Conservation (phyloP, 1,140 invertebrate genomes). For the Sipha flava region DNA sequence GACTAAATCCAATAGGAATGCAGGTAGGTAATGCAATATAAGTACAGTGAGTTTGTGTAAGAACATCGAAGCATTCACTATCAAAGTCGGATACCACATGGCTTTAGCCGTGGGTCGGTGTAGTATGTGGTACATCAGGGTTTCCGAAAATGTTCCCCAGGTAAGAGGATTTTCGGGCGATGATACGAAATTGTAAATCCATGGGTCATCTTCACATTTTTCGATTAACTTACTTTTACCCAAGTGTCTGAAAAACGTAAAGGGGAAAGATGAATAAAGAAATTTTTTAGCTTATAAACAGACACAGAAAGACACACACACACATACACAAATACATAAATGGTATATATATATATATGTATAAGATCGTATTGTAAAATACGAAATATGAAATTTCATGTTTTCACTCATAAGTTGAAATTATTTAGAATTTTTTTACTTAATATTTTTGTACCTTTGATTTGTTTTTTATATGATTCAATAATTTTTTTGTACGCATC, state of each 20-base stretch:
- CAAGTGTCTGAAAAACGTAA: background rate
- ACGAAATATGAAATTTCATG: too few relatives aligned
- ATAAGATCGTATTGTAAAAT: too few relatives aligned
- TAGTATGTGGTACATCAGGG: slow-evolving; percentile 46
- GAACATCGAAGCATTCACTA: slow-evolving; percentile 44
- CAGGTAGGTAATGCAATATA: slow-evolving; percentile 44
- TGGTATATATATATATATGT: too few relatives aligned
- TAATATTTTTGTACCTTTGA: too few relatives aligned
- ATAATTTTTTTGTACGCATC: too few relatives aligned
- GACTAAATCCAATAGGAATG: slow-evolving; percentile 40
- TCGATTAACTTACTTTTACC: background rate
- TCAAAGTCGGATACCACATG: slow-evolving; percentile 49
- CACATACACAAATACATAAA: too few relatives aligned
- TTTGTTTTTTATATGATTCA: too few relatives aligned
- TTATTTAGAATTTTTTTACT: too few relatives aligned
- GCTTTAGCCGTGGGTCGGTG: slow-evolving; percentile 46
- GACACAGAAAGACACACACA: too few relatives aligned
- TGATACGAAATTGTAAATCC: slow-evolving; percentile 64
- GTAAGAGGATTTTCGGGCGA: slow-evolving; percentile 57
- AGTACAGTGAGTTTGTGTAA: slow-evolving; percentile 45
- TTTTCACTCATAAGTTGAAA: too few relatives aligned
- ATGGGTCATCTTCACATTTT: slow-evolving; percentile 42
- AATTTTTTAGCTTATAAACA: too few relatives aligned
- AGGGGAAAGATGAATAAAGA: too few relatives aligned
- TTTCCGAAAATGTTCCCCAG: slow-evolving; percentile 53